These are phyloP conservation scores for Cygnus olor DNA, from an alignment of 2,797 vertebrate genomes.

Conservation along the genomic window DNA sequence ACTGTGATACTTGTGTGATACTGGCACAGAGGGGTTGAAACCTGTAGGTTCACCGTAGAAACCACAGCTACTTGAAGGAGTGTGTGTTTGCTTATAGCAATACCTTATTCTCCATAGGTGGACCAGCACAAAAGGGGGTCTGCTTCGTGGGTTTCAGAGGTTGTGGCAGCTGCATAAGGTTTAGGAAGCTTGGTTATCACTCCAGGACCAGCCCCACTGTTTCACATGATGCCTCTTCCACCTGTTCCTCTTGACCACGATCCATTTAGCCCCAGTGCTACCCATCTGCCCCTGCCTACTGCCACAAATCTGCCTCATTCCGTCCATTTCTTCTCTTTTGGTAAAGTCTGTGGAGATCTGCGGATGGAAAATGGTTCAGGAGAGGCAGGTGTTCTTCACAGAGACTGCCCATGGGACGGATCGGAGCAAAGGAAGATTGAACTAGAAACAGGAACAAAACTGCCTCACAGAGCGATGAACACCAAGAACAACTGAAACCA, in stretches of 20 bases:
- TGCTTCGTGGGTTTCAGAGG: fast-evolving
- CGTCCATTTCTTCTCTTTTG: neutral
- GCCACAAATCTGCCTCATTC: neutral
- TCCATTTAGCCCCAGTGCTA: neutral
- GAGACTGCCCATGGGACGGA: neutral
- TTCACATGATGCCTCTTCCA: neutral
- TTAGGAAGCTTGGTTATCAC: neutral
- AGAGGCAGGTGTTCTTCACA: neutral
- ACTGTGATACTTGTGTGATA: neutral
- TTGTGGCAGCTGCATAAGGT: neutral
- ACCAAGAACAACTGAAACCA: neutral
- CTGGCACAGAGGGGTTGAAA: neutral
- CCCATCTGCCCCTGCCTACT: fast-evolving
- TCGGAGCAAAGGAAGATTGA: neutral
- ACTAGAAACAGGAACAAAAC: neutral
- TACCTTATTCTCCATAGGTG: neutral
- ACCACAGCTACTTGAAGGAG: neutral
- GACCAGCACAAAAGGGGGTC: neutral
- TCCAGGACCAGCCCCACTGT: neutral
- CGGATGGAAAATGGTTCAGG: neutral
- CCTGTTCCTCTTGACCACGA: neutral
- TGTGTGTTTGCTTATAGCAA: neutral
- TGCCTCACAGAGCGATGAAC: neutral
- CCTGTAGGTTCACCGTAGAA: neutral
- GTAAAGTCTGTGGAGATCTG: neutral